phyloP scores from a whole-genome alignment of 1,140 invertebrate genomes.

The Hydropsyche tenuis region DNA sequence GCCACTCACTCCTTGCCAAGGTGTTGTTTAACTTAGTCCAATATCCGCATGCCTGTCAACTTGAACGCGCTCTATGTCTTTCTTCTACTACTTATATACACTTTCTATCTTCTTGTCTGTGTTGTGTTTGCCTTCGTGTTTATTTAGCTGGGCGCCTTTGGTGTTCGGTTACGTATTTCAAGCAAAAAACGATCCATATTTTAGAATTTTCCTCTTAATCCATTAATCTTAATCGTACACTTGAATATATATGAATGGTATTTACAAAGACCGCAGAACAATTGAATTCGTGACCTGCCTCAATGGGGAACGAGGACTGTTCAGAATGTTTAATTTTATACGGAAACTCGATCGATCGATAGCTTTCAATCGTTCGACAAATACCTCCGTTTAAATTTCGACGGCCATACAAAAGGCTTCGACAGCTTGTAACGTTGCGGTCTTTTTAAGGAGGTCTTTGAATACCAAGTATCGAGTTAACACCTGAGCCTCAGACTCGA shows the following conservation, averaged over 20 bases:
- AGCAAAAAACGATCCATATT: no score
- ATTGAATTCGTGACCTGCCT: no score
- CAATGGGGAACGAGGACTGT: no score
- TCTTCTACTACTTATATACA: background rate
- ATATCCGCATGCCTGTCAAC: constrained; percentile 27
- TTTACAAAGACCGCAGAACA: no score
- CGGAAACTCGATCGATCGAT: background rate
- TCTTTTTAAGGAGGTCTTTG: no score
- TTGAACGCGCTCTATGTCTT: background rate
- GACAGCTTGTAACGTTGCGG: background rate
- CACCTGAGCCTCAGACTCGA: background rate
- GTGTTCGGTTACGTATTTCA: background rate
- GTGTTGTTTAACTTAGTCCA: constrained; percentile 19
- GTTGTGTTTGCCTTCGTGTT: background rate
- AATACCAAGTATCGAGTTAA: no score
- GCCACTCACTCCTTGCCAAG: background rate
- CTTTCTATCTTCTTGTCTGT: background rate
- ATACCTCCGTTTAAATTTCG: background rate
- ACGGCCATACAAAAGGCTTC: background rate
- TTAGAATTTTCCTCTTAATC: no score
- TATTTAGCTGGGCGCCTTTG: background rate
- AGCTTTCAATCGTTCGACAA: background rate
- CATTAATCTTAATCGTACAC: no score
- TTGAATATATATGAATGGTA: no score
- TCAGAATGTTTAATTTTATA: background rate